Evolutionary conservation across 2,113 vertebrate genomes (phyloP).

Genomic region (Ifrita kowaldi): DNA sequence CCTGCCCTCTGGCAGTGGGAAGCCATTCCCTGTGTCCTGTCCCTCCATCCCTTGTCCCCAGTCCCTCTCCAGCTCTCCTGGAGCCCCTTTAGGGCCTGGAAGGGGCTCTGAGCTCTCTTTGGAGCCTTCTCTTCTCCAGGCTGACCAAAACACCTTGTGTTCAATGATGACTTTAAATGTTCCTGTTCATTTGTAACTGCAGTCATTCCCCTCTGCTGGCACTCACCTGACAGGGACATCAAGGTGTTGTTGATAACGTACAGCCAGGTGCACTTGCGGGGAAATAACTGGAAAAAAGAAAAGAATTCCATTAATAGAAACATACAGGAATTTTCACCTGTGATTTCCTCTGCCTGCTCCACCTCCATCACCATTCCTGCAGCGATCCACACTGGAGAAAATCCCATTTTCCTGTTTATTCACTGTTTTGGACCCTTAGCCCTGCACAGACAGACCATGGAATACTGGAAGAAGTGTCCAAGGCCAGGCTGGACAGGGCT

Average conservation of each 20-base stretch:
- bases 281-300: conserved; percentile 82
- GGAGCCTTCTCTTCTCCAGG: neutral
- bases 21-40: neutral
- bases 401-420: neutral
- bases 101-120: neutral
- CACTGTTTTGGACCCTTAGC: neutral
- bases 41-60: neutral
- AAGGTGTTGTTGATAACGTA: conserved; percentile 98
- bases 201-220: neutral
- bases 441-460: neutral
- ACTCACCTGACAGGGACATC: conserved; percentile 96
- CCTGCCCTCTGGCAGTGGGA: fast-evolving
- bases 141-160: neutral
- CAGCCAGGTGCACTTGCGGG: conserved; percentile 93
- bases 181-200: neutral
- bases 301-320: neutral
- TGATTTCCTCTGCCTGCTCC: neutral
- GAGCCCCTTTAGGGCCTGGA: neutral
- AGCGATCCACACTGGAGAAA: neutral
- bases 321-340: fast-evolving
- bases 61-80: neutral
- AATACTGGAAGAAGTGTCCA: neutral
- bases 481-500: neutral
- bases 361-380: neutral
- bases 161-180: neutral